Base-by-base conservation (phyloP, 2,797 vertebrate species). In the Chanos chanos region DNA sequence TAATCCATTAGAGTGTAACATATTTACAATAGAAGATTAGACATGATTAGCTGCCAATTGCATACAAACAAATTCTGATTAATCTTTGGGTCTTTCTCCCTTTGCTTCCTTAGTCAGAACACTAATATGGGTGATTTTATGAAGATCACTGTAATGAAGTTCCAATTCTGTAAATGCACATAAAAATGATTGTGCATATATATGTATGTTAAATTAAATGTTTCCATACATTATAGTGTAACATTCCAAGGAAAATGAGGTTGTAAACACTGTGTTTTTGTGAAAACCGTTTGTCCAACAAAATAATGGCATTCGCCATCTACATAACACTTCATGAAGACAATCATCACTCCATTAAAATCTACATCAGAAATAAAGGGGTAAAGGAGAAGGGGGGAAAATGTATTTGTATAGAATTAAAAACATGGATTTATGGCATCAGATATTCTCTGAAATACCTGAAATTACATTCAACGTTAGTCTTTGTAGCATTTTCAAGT, bases 401-500 rank as follows among this genome's bases (percentile, higher is more conserved):
- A 88, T 87, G 86, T 87, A 85, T 84, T 83, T 82, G 86, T 88
- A 89, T 84, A 88, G 87, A 90, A 88, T 68, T 86, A 80, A 87
- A 88, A 88, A 87, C 84, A 83, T 86, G 85, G 77, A 89, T 89
- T 89, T 89, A 90, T 92, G 89, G 89, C 89, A 89, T 89, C 86
- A 90, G 89, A 90, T 89, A 89, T 90, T 82, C 81, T 89, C 87
- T 92, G 87, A 90, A 91, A 89, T 91, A 92, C 89, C 90, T 91
- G 84, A 91, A n/a, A 93, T 92, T 98, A 96, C 94, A 97, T 96
- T 99, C 96, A 92, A 89, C 86, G 87, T 92, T 90, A 91, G 85
- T 90, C 91, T 93, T 92, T 88, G 91, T 90, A 85, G 89, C 89
- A 90, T 90, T 76, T 92, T 93, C 92, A 94, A 94, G 93, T 96